phyloP scores from a whole-genome alignment of 2,797 vertebrate species.

The Melanotaenia nigrans region DNA sequence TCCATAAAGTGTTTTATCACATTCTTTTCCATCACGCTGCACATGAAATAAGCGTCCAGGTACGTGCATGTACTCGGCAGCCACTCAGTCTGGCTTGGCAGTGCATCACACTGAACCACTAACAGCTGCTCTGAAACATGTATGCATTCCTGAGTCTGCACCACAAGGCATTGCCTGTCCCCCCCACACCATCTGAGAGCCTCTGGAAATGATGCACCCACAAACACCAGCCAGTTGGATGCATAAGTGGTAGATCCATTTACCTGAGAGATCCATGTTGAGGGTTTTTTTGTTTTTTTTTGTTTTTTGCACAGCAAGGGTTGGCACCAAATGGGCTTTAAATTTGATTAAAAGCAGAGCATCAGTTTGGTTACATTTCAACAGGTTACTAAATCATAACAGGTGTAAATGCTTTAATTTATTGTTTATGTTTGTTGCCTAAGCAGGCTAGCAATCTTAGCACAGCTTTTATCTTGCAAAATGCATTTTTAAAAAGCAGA shows the following conservation, averaged over 20 bases:
- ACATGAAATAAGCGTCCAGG: slow-evolving; percentile 33
- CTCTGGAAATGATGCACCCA: slow-evolving; percentile 16
- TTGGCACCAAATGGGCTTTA: slow-evolving; percentile 31
- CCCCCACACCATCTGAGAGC: background rate
- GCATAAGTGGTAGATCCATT: slow-evolving; percentile 30
- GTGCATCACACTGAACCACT: slow-evolving; percentile 42
- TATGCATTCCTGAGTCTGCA: slow-evolving; percentile 68
- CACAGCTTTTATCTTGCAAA: background rate
- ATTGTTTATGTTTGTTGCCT: slow-evolving; percentile 24
- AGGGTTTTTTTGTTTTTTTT: background rate
- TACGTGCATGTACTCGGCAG: slow-evolving; percentile 28
- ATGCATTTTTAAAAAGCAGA: background rate
- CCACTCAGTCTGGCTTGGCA: slow-evolving; percentile 43
- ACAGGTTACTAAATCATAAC: slow-evolving; percentile 44
- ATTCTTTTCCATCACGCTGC: background rate
- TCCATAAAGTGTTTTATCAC: background rate
- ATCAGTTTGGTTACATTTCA: slow-evolving; percentile 47
- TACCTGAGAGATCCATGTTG: slow-evolving; percentile 50
- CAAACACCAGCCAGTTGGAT: background rate
- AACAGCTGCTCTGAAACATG: slow-evolving; percentile 78
- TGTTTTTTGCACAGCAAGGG: slow-evolving; percentile 6
- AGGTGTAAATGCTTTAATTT: slow-evolving; percentile 10
- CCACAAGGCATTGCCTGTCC: slow-evolving; percentile 37
- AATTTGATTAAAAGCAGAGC: slow-evolving; percentile 55
- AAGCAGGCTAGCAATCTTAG: background rate